Percentiles rank a stretch among this genome's conserved stretches.
Evolutionary conservation across 2,113 vertebrate species (phyloP).

Genomic region (Euleptes europaea): DNA sequence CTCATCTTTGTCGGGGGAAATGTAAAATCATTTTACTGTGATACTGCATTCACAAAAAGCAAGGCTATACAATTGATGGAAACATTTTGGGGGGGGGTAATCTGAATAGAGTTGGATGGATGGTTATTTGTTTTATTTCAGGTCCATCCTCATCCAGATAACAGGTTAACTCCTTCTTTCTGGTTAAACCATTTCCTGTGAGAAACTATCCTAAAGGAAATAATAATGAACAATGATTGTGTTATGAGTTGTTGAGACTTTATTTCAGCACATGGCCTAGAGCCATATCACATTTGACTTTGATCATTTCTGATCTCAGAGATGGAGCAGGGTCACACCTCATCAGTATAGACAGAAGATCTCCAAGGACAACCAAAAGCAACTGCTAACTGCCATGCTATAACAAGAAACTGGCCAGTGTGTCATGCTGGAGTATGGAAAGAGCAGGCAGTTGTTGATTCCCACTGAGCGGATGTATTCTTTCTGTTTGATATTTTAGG

Average conservation of each 20-base stretch:
- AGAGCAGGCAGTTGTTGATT: neutral
- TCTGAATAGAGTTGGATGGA: neutral
- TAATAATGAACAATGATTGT: neutral
- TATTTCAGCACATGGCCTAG: neutral
- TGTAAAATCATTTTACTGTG: neutral
- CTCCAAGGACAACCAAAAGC: conserved; percentile 47
- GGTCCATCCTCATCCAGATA: neutral
- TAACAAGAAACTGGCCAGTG: neutral
- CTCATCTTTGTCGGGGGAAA: neutral
- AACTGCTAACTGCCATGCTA: conserved; percentile 1
- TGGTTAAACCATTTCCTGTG: neutral
- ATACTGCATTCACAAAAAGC: neutral
- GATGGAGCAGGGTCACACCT: conserved; percentile 1
- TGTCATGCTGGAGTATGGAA: neutral
- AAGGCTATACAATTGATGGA: neutral
- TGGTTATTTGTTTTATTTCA: neutral
- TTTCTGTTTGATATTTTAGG: neutral
- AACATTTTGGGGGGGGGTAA: neutral
- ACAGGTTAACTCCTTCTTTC: neutral
- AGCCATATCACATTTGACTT: fast-evolving
- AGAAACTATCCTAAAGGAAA: neutral
- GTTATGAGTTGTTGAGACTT: neutral
- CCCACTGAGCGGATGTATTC: neutral
- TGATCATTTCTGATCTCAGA: conserved; percentile 3
- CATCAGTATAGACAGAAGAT: neutral